These are phyloP conservation scores for Bombus sylvicola DNA, from an alignment of 1,140 invertebrate species.

Conservation along the genomic window DNA sequence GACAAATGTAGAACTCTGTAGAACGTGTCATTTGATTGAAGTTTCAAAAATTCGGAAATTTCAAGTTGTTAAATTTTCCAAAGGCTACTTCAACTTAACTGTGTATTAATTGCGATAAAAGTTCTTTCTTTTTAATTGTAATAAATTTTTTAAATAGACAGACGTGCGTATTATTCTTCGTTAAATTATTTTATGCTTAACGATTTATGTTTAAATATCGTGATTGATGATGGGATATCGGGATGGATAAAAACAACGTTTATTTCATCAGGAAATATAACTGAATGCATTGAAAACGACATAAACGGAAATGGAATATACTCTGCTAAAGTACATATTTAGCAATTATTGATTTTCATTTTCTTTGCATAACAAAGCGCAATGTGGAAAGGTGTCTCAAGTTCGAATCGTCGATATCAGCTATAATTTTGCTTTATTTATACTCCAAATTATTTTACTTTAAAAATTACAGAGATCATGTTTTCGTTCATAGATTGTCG, in stretches of 20 bases:
- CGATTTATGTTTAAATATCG: neutral
- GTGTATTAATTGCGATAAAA: neutral
- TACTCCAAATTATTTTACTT: constrained; percentile 80
- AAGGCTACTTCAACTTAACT: neutral
- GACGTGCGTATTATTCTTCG: too few relatives aligned
- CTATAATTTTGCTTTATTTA: constrained; percentile 79
- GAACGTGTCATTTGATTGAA: neutral
- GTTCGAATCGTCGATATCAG: constrained; percentile 76
- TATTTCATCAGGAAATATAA: neutral
- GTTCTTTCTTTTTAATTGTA: neutral
- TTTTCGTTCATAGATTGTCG: constrained; percentile 76
- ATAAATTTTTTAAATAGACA: neutral
- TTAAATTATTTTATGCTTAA: neutral
- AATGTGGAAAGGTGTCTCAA: constrained; percentile 74
- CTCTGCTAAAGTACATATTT: neutral
- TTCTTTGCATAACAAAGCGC: neutral
- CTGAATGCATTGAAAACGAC: neutral
- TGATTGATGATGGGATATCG: neutral
- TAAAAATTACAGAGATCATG: constrained; percentile 83
- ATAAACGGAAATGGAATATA: neutral
- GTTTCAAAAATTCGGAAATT: neutral
- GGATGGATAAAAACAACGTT: neutral
- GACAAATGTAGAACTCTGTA: neutral
- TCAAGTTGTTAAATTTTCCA: neutral
- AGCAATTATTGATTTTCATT: neutral